A percentile compares a stretch with the other conserved stretches of the same genome.
Evolutionary conservation across 1,140 invertebrate genomes (phyloP).

Genomic region (Brevipalpus yothersi): DNA sequence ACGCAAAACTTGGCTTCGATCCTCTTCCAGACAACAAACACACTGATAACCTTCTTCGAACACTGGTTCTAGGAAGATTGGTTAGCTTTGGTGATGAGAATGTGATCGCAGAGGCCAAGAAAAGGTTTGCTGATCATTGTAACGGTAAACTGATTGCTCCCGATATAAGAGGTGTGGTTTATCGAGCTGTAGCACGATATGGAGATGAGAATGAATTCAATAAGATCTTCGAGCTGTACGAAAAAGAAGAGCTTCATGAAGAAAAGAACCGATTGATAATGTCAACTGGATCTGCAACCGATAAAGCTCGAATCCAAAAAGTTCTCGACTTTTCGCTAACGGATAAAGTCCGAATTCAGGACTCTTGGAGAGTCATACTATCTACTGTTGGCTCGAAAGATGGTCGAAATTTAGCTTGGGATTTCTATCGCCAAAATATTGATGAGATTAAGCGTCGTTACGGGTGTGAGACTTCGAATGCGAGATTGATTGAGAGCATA

Average conservation of each 20-base stretch:
- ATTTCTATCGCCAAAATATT: slow-evolving; percentile 71
- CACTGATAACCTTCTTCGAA: slow-evolving; percentile 53
- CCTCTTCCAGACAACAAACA: slow-evolving; percentile 27
- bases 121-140: slow-evolving; percentile 39
- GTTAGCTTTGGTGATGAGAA: slow-evolving; percentile 48
- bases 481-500: neutral
- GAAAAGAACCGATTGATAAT: neutral
- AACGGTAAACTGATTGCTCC: neutral
- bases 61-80: slow-evolving; percentile 54
- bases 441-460: slow-evolving; percentile 15
- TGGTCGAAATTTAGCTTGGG: slow-evolving; percentile 62
- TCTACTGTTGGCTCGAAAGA: slow-evolving; percentile 43
- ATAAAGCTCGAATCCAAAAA: slow-evolving; percentile 36
- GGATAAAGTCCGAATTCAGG: slow-evolving; percentile 72
- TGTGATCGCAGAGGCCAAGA: slow-evolving; percentile 43
- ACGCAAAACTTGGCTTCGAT: slow-evolving; percentile 40
- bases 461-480: neutral
- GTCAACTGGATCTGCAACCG: neutral
- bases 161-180: slow-evolving; percentile 48
- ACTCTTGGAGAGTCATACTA: slow-evolving; percentile 66
- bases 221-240: slow-evolving; percentile 15
- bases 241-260: neutral
- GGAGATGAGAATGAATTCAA: slow-evolving; percentile 43
- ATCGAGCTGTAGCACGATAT: slow-evolving; percentile 46
- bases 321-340: slow-evolving; percentile 29